phyloP scores from a whole-genome alignment of 2,797 vertebrate genomes.

The Sebastes miniatus region DNA sequence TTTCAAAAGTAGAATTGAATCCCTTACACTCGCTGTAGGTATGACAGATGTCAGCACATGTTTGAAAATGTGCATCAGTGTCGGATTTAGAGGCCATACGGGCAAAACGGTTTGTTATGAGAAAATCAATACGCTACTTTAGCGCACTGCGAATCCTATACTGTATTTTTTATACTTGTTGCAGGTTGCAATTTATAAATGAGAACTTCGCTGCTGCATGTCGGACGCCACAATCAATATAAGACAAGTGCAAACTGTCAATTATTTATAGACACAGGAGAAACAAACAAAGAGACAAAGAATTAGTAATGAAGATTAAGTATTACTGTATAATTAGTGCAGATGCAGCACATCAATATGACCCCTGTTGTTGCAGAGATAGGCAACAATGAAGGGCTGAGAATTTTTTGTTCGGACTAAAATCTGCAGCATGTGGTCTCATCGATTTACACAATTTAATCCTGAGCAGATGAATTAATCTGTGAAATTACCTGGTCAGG shows the following conservation, averaged over 20 bases:
- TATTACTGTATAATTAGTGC: neutral
- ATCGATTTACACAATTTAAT: constrained; percentile 1
- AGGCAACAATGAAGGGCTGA: neutral
- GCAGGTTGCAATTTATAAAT: neutral
- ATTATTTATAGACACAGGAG: neutral
- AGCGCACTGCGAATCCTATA: neutral
- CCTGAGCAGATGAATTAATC: neutral
- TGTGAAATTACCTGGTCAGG: constrained; percentile 2
- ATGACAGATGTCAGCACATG: neutral
- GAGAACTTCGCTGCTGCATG: neutral
- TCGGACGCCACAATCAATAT: neutral
- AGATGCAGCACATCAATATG: neutral
- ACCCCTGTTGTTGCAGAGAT: neutral
- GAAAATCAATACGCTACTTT: neutral
- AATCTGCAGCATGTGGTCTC: neutral
- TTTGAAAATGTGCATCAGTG: neutral
- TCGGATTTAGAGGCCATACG: neutral
- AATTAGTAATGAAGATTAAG: neutral
- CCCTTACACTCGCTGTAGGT: neutral
- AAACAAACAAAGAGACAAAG: neutral
- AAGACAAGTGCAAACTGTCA: neutral
- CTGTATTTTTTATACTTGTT: neutral
- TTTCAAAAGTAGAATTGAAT: neutral
- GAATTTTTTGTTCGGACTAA: neutral
- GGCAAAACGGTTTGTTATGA: neutral